Evolutionary conservation across 2,797 vertebrate genomes (phyloP).

Genomic region (Danio jaintianensis): DNA sequence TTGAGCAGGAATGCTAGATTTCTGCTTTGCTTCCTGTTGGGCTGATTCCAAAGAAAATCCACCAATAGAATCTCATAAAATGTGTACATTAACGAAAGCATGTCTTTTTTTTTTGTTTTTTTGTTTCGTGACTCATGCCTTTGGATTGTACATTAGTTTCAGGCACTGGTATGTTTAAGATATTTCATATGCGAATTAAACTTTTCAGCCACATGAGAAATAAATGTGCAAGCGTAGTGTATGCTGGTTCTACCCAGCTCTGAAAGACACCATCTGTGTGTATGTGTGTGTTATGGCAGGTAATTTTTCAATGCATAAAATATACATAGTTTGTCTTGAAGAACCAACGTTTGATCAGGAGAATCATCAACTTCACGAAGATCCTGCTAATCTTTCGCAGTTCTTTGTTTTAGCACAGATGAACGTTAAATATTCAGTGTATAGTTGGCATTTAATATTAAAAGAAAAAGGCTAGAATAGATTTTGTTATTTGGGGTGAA

Average conservation of each 20-base stretch:
- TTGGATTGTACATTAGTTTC: constrained; percentile 15
- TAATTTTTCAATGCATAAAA: background rate
- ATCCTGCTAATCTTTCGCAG: background rate
- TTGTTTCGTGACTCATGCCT: background rate
- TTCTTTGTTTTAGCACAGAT: background rate
- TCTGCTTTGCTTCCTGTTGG: background rate
- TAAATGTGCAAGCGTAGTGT: background rate
- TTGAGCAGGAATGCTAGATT: background rate
- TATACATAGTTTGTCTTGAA: background rate
- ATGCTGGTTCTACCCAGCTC: background rate
- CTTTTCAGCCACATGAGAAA: background rate
- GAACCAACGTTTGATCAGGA: background rate
- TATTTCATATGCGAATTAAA: background rate
- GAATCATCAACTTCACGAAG: background rate
- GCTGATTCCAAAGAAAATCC: background rate
- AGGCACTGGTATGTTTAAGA: background rate
- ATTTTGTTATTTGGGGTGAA: background rate
- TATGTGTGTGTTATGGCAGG: constrained; percentile 1
- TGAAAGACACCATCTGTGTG: constrained; percentile 20
- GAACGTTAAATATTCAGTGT: background rate
- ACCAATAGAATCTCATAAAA: background rate
- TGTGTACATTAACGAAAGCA: background rate
- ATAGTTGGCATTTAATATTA: background rate
- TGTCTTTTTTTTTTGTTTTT: background rate
- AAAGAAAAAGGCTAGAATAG: background rate